phyloP scores from a whole-genome alignment of 37 sponge, comb jelly and placozoan species.

The Beroe ovata region DNA sequence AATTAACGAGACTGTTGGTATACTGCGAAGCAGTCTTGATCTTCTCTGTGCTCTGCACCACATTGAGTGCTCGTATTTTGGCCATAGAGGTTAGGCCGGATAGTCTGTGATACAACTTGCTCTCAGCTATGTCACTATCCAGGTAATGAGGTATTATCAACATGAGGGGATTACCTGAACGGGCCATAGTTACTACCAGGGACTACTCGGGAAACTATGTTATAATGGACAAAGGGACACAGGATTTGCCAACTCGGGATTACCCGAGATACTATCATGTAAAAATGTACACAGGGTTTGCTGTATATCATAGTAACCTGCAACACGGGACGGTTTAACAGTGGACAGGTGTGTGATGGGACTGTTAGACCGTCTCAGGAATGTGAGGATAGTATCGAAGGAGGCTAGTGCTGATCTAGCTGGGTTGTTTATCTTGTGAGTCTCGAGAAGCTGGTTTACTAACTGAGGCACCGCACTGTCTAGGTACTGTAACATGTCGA shows the following conservation, averaged over 20 bases:
- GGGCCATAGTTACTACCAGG: too few species aligned
- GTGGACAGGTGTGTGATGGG: conserved; percentile 35
- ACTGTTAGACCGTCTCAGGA: conserved; percentile 29
- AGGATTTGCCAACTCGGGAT: too few species aligned
- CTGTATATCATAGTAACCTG: too few species aligned
- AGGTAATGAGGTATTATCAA: conserved; percentile 64
- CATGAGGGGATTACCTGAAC: conserved; percentile 65
- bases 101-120: conserved; percentile 9
- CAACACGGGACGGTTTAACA: conserved; percentile 55
- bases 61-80: conserved; percentile 32
- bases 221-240: too few species aligned
- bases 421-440: conserved; percentile 62
- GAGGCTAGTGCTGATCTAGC: conserved; percentile 47
- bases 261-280: too few species aligned
- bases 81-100: conserved; percentile 22
- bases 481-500: conserved; percentile 55
- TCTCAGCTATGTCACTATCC: conserved; percentile 48
- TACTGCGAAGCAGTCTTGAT: conserved; percentile 63
- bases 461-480: conserved; percentile 27
- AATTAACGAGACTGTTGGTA: conserved; percentile 55
- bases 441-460: conserved; percentile 9
- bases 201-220: too few species aligned
- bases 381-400: conserved; percentile 43
- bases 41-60: conserved; percentile 39
- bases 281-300: not conserved